Evolutionary conservation across 2,888 invertebrate genomes (phyloP), one percentile per base, ranked within the genome.

Genomic region (Cheilosia impressa): DNA sequence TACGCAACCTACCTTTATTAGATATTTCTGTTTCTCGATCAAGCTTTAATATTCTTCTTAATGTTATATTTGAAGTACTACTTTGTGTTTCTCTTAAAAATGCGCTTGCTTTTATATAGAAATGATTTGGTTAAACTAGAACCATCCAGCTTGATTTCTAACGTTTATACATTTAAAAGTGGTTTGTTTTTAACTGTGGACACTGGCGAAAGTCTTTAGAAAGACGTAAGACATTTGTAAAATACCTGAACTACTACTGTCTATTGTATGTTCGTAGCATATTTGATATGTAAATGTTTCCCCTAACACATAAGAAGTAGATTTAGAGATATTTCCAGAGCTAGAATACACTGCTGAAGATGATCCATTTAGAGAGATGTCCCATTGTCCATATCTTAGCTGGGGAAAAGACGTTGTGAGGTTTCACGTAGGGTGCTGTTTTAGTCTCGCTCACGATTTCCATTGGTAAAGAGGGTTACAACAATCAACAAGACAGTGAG

Each of bases 321-420:
- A 62, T 31, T 57, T 83, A 78, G 72, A 68, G 65, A 78, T 82
- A 60, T 72, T 83, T 83, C 19, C 82, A 83, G 82, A 78, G 55
- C 47, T 72, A 72, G 60, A 58, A 58, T 24, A 68, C 62, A 50
- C 34, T 38, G 31, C 50, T 41, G 45, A 52, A 50, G 65, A 31
- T 24, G 77, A 53, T 24, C 65, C 22, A 52, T 6, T 17, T 24
- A 62, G 62, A 57, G 34, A 57, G 69, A 57, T 57, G 63, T 50
- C 58, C 58, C 17, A 47, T 47, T 10, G 60, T 73, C 50, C 53
- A 34, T 60, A 24, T 41, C 27, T 43, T 24, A 17, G 24, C 41
- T 13, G 53, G 63, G 34, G 24, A 45, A 73, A 6, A 19, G 55
- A 63, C 24, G 53, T 45, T 77, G 22, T 62, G 34, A 62, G 58